phyloP scores from a whole-genome alignment of 2,888 invertebrate species.

The Incurvaria masculella region DNA sequence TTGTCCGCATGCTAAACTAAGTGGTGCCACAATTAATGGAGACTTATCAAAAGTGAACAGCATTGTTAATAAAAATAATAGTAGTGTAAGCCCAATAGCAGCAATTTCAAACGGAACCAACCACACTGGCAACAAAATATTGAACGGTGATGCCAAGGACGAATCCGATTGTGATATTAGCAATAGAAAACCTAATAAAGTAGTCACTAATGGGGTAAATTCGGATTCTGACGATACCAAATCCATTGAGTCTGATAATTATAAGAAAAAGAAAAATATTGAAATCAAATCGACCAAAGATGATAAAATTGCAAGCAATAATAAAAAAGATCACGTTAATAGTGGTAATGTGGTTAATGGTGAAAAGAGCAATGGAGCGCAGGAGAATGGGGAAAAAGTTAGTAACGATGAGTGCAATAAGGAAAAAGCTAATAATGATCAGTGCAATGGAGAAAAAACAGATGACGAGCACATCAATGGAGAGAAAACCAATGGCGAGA shows the following conservation, averaged over 20 bases:
- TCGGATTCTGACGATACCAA: constrained; percentile 42
- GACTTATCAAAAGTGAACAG: constrained; percentile 31
- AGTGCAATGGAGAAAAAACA: constrained; percentile 24
- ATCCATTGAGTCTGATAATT: constrained; percentile 40
- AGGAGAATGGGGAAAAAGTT: constrained; percentile 33
- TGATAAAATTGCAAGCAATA: constrained; percentile 23
- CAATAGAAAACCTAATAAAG: constrained; percentile 42
- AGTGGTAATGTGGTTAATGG: constrained; percentile 18
- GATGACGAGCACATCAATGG: constrained; percentile 41
- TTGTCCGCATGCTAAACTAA: background rate
- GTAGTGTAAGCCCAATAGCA: constrained; percentile 47
- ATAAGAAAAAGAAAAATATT: constrained; percentile 22
- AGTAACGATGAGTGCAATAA: constrained; percentile 12
- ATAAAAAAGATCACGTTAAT: constrained; percentile 40
- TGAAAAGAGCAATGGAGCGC: constrained; percentile 30
- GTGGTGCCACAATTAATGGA: constrained; percentile 28
- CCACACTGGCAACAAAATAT: constrained; percentile 28
- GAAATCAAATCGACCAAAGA: constrained; percentile 26
- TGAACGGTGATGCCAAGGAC: constrained; percentile 44
- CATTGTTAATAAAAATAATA: constrained; percentile 31
- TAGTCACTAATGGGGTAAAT: constrained; percentile 49
- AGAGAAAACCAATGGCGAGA: constrained; percentile 39
- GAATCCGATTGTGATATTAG: constrained; percentile 53
- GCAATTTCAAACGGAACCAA: constrained; percentile 43
- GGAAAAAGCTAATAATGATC: constrained; percentile 21